Percentiles rank a stretch among this genome's conserved stretches.
Evolutionary conservation across 2,888 invertebrate genomes (phyloP).

Genomic region (Caenorhabditis angaria): DNA sequence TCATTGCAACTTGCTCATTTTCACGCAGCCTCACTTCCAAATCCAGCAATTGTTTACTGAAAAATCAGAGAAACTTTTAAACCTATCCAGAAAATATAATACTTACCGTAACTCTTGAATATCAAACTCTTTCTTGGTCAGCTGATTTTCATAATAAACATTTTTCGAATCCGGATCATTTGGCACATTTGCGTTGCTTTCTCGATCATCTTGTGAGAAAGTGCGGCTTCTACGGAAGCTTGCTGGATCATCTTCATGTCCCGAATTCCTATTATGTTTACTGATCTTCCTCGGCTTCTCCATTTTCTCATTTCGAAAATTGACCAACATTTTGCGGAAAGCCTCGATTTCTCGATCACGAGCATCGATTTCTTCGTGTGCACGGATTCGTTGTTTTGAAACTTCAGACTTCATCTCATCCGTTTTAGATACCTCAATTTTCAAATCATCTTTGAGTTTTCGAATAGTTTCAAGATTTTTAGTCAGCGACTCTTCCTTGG

Average conservation of each 20-base stretch:
- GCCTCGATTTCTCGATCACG: slow-evolving; percentile 39
- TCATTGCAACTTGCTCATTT: slow-evolving; percentile 34
- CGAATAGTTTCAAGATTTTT: slow-evolving; percentile 12
- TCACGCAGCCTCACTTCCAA: slow-evolving; percentile 38
- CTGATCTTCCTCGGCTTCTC: slow-evolving; percentile 28
- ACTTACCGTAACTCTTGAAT: slow-evolving; percentile 35
- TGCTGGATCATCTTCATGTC: slow-evolving; percentile 25
- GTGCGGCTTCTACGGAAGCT: slow-evolving; percentile 28
- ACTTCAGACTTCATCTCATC: slow-evolving; percentile 38
- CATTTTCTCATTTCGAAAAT: slow-evolving; percentile 33
- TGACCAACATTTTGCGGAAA: slow-evolving; percentile 36
- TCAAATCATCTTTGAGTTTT: slow-evolving; percentile 24
- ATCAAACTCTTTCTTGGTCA: slow-evolving; percentile 39
- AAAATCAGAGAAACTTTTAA: slow-evolving; percentile 15
- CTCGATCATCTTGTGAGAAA: slow-evolving; percentile 34
- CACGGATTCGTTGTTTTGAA: slow-evolving; percentile 18
- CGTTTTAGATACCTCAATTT: neutral
- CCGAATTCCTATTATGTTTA: slow-evolving; percentile 26
- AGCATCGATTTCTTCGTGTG: slow-evolving; percentile 34
- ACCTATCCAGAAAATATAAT: neutral
- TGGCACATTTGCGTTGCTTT: slow-evolving; percentile 21
- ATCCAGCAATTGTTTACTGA: slow-evolving; percentile 39
- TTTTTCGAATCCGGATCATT: slow-evolving; percentile 42
- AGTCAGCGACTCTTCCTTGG: slow-evolving; percentile 13
- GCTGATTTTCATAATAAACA: slow-evolving; percentile 41